phyloP scores from a whole-genome alignment of 2,113 vertebrate species.

The Potamarius usumacintae region DNA sequence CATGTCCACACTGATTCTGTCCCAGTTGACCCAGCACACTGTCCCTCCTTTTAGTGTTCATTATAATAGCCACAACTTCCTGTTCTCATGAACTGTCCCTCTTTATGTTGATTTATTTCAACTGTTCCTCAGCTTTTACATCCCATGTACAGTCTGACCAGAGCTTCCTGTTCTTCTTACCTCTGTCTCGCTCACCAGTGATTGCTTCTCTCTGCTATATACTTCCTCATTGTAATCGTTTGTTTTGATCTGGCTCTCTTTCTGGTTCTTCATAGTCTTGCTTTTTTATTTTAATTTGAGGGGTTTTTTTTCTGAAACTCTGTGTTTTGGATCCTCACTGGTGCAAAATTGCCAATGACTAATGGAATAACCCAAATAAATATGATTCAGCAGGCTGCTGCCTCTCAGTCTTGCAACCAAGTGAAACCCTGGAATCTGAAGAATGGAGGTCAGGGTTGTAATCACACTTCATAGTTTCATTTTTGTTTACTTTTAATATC shows the following conservation, averaged over 20 bases:
- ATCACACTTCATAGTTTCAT: background rate
- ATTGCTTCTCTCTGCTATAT: background rate
- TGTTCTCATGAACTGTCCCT: background rate
- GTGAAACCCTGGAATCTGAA: background rate
- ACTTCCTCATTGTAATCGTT: background rate
- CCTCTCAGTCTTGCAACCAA: background rate
- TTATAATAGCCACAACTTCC: conserved; percentile 1
- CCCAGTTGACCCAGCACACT: background rate
- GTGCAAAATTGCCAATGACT: background rate
- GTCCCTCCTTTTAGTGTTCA: background rate
- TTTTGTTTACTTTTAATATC: background rate
- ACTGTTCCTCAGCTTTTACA: background rate
- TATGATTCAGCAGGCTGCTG: background rate
- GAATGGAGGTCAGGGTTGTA: background rate
- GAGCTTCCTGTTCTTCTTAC: background rate
- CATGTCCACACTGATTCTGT: background rate
- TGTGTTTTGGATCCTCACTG: background rate
- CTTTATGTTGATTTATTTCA: background rate
- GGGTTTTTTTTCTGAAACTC: background rate
- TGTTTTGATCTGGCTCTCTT: background rate
- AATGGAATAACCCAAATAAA: background rate
- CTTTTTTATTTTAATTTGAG: background rate
- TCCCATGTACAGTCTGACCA: background rate
- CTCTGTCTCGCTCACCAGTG: background rate
- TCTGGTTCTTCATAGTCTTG: background rate